phyloP scores from a whole-genome alignment of 1,140 invertebrate species.

The Drosophila busckii region DNA sequence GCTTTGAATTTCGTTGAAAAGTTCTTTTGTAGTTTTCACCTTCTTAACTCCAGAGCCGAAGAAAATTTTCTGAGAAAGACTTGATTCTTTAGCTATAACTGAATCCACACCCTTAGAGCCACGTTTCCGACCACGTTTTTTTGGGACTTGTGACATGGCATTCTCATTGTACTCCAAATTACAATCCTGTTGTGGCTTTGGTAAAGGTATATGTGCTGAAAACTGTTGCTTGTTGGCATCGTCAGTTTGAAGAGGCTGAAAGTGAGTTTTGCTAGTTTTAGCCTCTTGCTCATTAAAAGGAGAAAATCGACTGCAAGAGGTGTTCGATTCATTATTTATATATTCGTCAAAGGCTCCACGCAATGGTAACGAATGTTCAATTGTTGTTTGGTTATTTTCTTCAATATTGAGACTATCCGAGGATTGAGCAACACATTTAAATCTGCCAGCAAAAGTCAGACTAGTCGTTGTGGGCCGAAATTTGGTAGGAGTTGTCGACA shows the following conservation, averaged over 20 bases:
- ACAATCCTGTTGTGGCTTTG: neutral
- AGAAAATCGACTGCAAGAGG: constrained; percentile 51
- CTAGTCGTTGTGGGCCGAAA: constrained; percentile 31
- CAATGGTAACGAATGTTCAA: neutral
- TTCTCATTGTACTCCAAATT: constrained; percentile 2
- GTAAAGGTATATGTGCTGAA: neutral
- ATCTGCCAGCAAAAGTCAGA: constrained; percentile 70
- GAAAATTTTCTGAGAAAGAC: constrained; percentile 64
- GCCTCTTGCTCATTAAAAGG: constrained; percentile 28
- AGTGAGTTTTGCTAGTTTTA: neutral
- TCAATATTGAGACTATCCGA: constrained; percentile 7
- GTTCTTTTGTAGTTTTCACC: constrained; percentile 91
- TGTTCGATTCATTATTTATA: constrained; percentile 47
- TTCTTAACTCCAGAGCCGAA: constrained; percentile 82
- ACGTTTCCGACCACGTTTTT: constrained; percentile 85
- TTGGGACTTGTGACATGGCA: constrained; percentile 50
- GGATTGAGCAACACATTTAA: constrained; percentile 39
- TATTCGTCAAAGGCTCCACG: constrained; percentile 26
- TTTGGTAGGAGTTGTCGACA: constrained; percentile 29
- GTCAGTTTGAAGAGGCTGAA: constrained; percentile 23
- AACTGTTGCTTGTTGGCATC: constrained; percentile 17
- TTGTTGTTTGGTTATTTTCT: constrained; percentile 22
- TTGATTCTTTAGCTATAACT: constrained; percentile 61
- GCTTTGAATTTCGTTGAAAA: constrained; percentile 88
- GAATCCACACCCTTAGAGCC: constrained; percentile 83